These are phyloP conservation scores for Chloroclysta siterata DNA, from an alignment of 2,888 invertebrate species.

Conservation along the genomic window DNA sequence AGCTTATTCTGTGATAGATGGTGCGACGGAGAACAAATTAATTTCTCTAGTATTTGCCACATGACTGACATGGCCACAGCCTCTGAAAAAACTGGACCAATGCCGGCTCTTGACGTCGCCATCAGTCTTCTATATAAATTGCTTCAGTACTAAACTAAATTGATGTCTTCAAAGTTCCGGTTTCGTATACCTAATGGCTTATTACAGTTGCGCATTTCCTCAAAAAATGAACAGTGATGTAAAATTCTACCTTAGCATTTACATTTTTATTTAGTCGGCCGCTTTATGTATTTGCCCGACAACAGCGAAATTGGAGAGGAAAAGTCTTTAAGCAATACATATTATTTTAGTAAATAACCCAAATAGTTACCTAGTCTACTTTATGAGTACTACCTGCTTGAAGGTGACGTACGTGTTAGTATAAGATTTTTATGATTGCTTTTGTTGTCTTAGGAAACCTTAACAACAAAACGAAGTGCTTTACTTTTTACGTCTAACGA, in stretches of 20 bases:
- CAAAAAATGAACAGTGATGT: not conserved
- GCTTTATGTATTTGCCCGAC: no score
- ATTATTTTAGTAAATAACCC: not conserved
- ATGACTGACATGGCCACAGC: conserved; percentile 48
- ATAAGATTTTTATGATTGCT: no score
- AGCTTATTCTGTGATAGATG: conserved; percentile 24
- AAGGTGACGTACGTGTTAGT: no score
- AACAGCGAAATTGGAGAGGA: no score
- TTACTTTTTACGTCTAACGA: no score
- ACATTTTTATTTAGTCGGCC: conserved; percentile 2
- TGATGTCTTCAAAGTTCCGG: conserved; percentile 21
- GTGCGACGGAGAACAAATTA: conserved; percentile 31
- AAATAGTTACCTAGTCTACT: no score
- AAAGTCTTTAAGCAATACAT: no score
- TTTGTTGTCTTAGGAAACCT: no score
- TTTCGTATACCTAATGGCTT: conserved; percentile 19
- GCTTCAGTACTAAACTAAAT: conserved; percentile 39
- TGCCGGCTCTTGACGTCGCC: conserved; percentile 49
- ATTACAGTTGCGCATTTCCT: conserved; percentile 20
- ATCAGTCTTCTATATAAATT: conserved; percentile 47
- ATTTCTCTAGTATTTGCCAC: conserved; percentile 42
- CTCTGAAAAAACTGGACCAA: conserved; percentile 55
- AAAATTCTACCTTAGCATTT: conserved; percentile 7
- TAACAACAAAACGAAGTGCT: no score
- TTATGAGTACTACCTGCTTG: no score